Base-by-base conservation (phyloP, 2,113 vertebrate species). In the Pardalotus punctatus region DNA sequence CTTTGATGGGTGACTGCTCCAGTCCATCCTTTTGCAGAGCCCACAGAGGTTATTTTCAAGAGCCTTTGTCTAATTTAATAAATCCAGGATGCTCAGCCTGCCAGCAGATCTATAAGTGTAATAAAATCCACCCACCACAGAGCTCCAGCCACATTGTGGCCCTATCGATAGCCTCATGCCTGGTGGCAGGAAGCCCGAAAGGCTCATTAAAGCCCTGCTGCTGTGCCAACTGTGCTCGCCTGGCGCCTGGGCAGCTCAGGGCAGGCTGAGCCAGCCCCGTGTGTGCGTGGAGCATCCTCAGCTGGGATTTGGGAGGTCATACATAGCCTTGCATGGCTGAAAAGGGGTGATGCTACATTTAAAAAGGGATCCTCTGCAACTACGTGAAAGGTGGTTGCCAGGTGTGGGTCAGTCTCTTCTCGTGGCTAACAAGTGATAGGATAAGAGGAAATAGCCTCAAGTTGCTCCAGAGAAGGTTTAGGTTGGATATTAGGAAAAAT, bases 51-150 rank as follows among this genome's bases (percentile, higher is more conserved):
- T 14, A 2, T 88, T 95, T 80, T 76, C 78, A 66, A 61, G 81
- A 61, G 56, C 88, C 54, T 95, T 88, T 91, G 81, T 95, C 93
- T 95, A 82, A 95, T 95, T 85, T 89, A 90, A 96, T 95, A 96
- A 96, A 94, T 57, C 66, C 66, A 79, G 89, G 81, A 66, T 48
- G 64, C 86, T 95, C 56, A 88, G 91, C 89, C 84, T 91, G 93
- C 90, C 77, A 88, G 89, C 47, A 1, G 18, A 91, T 95, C 83
- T 91, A n/a, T 86, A 92, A 79, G 50, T 78, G 96, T 95, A 96
- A 96, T 84, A 77, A 94, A 91, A 96, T 86, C 95, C 17, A 16
- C 91, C 62, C 2, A 2, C 47, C 0, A 2, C 88, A 36, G 81
- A 43, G 29, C 77, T 72, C 65, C 0, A 0, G 60, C 60, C 1